Percentiles rank a stretch among this genome's conserved stretches.
Conservation (phyloP, 1,140 invertebrate genomes). For the Metopolophium dirhodum region DNA sequence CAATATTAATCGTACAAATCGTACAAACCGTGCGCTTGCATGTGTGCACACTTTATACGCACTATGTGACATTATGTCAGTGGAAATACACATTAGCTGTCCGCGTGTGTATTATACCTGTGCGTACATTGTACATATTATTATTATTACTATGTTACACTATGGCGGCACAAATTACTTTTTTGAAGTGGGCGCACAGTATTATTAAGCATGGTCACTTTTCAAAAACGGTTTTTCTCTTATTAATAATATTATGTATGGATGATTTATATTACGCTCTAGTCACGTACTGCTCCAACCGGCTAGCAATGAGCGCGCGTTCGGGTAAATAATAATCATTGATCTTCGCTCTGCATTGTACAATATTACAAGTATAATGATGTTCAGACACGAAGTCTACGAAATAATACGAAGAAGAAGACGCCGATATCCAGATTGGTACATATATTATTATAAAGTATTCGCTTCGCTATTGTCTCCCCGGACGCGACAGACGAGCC, state of each 20-base stretch:
- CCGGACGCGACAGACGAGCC: neutral
- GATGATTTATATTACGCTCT: neutral
- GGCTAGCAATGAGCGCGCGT: neutral
- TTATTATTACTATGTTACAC: neutral
- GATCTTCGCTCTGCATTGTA: neutral
- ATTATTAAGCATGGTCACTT: neutral
- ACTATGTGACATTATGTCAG: neutral
- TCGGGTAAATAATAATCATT: neutral
- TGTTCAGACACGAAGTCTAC: neutral
- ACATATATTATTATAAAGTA: neutral
- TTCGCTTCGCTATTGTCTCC: neutral
- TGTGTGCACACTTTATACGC: neutral
- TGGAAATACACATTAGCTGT: neutral
- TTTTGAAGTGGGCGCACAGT: neutral
- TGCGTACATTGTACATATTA: no score
- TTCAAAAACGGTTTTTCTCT: neutral
- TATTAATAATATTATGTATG: neutral
- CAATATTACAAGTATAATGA: neutral
- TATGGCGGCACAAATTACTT: neutral
- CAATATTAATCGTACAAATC: conserved; percentile 23
- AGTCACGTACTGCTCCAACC: neutral
- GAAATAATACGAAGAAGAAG: neutral
- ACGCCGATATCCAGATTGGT: neutral
- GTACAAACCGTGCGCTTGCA: neutral
- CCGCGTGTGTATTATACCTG: no score